Percentiles rank a stretch among this genome's conserved stretches.
Evolutionary conservation across 2,113 vertebrate species (phyloP).

Genomic region (Trachemys scripta): DNA sequence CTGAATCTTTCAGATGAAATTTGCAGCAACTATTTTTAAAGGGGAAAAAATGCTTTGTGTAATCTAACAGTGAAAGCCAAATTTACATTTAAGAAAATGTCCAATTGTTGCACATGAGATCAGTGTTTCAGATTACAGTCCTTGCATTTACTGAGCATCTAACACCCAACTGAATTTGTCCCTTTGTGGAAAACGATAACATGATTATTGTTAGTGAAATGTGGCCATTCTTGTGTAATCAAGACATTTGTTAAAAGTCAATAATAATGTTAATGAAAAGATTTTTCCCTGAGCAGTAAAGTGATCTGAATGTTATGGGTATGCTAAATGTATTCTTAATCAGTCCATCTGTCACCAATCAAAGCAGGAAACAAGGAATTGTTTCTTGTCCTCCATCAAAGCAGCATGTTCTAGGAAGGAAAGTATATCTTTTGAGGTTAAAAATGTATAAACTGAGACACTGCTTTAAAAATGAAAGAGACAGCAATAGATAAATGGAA

Average conservation of each 20-base stretch:
- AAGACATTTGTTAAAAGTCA: constrained; percentile 43
- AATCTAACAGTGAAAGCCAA: not conserved
- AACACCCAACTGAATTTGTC: not conserved
- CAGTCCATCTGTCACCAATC: not conserved
- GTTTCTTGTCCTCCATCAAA: not conserved
- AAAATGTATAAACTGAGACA: not conserved
- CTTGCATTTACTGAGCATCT: not conserved
- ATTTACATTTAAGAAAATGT: constrained; percentile 18
- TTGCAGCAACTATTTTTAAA: not conserved
- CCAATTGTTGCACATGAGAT: not conserved
- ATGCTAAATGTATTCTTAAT: not conserved
- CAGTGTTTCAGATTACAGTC: not conserved
- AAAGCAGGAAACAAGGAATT: not conserved
- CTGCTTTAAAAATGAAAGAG: not conserved
- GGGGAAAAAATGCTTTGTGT: not conserved
- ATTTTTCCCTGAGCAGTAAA: not conserved
- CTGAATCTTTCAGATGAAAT: not conserved
- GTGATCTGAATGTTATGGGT: constrained; percentile 9
- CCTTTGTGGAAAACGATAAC: not conserved
- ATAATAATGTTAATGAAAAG: not conserved
- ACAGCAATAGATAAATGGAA: not conserved
- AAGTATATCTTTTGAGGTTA: not conserved
- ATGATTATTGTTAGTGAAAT: not conserved
- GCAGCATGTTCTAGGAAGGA: not conserved
- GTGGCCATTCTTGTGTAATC: constrained; percentile 3